Conservation (phyloP, 2,888 invertebrate species). For the Apodemia mormo region DNA sequence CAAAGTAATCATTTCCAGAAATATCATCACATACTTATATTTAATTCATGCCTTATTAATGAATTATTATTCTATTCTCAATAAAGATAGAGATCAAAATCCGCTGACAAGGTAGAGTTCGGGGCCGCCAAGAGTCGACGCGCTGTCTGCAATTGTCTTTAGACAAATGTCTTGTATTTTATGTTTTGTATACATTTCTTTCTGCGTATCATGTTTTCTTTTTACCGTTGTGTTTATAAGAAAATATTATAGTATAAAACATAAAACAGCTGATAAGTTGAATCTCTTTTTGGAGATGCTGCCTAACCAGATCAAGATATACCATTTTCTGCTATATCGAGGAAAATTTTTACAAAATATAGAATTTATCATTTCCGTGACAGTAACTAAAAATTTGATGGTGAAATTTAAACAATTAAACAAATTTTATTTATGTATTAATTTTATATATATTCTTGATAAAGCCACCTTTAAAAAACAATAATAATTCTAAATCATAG, state of each 20-base stretch:
- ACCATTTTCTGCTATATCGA: too few relatives aligned
- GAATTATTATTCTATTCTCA: slow-evolving; percentile 12
- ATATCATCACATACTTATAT: slow-evolving; percentile 14
- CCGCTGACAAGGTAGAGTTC: slow-evolving; percentile 33
- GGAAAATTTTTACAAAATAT: too few relatives aligned
- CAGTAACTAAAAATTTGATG: too few relatives aligned
- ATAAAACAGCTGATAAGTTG: too few relatives aligned
- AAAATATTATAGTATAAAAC: not conserved
- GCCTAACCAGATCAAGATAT: too few relatives aligned
- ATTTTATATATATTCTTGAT: too few relatives aligned
- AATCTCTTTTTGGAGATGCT: too few relatives aligned
- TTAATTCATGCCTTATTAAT: not conserved
- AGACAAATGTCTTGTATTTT: slow-evolving; percentile 11
- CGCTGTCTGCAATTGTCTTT: slow-evolving; percentile 50
- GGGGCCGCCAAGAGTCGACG: slow-evolving; percentile 45
- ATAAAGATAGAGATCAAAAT: slow-evolving; percentile 35
- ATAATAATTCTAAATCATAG: too few relatives aligned
- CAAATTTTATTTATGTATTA: too few relatives aligned
- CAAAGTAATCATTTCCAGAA: slow-evolving; percentile 15
- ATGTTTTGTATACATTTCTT: slow-evolving; percentile 33
- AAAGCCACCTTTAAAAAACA: too few relatives aligned
- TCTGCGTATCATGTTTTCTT: slow-evolving; percentile 31
- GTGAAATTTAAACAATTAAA: too few relatives aligned
- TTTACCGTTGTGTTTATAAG: not conserved
- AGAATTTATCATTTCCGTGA: too few relatives aligned